Evolutionary conservation across 2,113 vertebrate genomes (phyloP).

Genomic region (Nyctibius bracteatus): DNA sequence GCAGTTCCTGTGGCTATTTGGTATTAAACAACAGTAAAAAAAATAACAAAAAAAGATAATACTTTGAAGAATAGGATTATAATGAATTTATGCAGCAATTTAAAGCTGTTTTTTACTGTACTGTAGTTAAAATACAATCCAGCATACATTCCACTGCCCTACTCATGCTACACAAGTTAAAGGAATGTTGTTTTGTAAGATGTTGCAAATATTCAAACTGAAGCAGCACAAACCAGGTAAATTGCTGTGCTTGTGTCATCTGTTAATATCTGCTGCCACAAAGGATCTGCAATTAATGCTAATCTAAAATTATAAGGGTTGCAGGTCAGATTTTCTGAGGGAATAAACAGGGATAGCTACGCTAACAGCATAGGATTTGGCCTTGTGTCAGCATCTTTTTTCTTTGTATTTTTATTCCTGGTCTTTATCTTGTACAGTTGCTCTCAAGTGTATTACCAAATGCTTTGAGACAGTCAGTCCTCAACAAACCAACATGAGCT

Average conservation of each 20-base stretch:
- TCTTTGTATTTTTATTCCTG: neutral
- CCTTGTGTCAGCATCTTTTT: neutral
- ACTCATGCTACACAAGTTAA: neutral
- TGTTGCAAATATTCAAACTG: neutral
- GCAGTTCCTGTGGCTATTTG: neutral
- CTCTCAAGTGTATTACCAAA: neutral
- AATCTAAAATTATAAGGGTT: neutral
- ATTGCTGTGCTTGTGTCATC: neutral
- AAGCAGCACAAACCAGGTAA: constrained; percentile 2
- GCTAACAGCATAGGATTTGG: neutral
- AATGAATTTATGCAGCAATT: neutral
- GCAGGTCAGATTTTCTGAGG: neutral
- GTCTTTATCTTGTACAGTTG: neutral
- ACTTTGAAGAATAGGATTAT: neutral
- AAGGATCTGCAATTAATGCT: neutral
- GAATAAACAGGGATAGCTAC: neutral
- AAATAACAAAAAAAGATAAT: neutral
- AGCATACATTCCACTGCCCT: neutral
- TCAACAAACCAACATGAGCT: neutral
- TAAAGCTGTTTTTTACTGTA: neutral
- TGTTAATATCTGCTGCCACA: neutral
- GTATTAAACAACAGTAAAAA: neutral
- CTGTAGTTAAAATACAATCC: neutral
- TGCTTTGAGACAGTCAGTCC: neutral
- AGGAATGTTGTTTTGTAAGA: neutral